Evolutionary conservation across 2,888 invertebrate genomes (phyloP), one percentile per base, ranked within the genome.

Genomic region (Diaperis boleti): DNA sequence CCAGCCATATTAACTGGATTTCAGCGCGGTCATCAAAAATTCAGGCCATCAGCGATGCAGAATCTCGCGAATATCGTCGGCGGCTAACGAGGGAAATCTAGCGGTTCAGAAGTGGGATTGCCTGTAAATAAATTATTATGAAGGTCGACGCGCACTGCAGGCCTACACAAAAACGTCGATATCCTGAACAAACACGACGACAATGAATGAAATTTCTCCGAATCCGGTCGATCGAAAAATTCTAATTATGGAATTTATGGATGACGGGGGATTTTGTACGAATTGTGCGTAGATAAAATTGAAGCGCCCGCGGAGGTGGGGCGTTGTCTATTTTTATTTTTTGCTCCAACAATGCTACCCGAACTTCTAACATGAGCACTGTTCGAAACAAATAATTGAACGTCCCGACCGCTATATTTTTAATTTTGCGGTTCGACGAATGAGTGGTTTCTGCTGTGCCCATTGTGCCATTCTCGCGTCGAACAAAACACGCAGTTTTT

Each of bases 71-170:
- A 26, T 8, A 26, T 26, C 49, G 65, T 57, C 37, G 56, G 55
- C 33, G 20, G 52, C 61, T 69, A 67, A 69, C 70, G 64, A 68
- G 72, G 72, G 73, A 73, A 73, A 73, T 73, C 71, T 72, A 71
- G 69, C 69, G 63, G 71, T 67, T 64, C 54, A 66, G 65, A 69
- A 72, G 70, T 72, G 67, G 71, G 65, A 72, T 72, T 72, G 70
- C 69, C 71, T 70, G 70, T 73, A 71, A 73, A 73, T 73, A 73
- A 73, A 73, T 73, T 70, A 72, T 72, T 72, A 70, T 69, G 66
- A 11, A 11, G 18, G 18, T 18, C 10, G 39, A 55, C 44, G 55
- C 57, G 57, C 57, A 57, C 22, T 57, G 57, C 57, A 47, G 57
- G 31, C 41, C 20, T 18, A 18, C n/a, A 20, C n/a, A 3, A 18